Evolutionary conservation across 2,113 vertebrate species (phyloP).

Genomic region (Ramphastos sulfuratus): DNA sequence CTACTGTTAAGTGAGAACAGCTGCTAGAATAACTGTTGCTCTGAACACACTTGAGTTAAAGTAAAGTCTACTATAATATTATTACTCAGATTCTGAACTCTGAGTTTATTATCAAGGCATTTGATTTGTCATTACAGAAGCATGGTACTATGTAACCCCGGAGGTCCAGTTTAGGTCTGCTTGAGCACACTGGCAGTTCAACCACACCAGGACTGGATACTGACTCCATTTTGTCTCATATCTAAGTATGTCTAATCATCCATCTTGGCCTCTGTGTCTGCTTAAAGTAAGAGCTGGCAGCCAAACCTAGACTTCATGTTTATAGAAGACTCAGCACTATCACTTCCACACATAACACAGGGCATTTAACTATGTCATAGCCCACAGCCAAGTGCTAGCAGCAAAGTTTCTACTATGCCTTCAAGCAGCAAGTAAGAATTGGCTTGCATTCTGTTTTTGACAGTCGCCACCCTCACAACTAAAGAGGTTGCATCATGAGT

Average conservation of each 20-base stretch:
- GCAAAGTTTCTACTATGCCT: neutral
- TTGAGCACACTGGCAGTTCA: neutral
- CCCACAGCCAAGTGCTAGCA: neutral
- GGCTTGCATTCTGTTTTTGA: neutral
- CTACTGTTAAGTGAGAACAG: neutral
- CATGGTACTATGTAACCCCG: neutral
- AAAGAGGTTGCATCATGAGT: neutral
- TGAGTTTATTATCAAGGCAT: neutral
- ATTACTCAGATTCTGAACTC: neutral
- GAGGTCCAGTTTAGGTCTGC: neutral
- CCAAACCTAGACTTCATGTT: neutral
- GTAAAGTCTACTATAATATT: neutral
- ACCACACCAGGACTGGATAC: neutral
- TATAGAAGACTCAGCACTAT: neutral
- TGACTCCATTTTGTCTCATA: neutral
- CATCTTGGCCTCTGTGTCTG: neutral
- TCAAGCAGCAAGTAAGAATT: neutral
- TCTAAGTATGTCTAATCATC: neutral
- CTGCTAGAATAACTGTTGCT: neutral
- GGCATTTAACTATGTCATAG: neutral
- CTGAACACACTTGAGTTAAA: neutral
- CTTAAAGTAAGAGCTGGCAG: neutral
- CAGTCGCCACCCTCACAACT: neutral
- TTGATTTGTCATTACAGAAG: neutral
- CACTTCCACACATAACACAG: neutral